Evolutionary conservation across 2,888 invertebrate genomes (phyloP).

Genomic region (Amphipyra berbera): DNA sequence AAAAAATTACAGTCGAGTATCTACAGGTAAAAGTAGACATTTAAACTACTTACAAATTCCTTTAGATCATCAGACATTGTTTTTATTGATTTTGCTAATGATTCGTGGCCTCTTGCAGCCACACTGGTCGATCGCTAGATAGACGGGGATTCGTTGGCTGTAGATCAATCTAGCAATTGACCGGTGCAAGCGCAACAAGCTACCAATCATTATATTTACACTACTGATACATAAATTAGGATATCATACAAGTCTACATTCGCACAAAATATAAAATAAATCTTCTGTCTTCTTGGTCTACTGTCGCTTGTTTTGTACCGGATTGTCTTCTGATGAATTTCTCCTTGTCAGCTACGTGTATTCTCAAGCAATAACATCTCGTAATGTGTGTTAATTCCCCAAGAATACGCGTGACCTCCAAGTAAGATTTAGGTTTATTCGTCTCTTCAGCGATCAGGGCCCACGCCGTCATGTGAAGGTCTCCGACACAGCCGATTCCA

Average conservation of each 20-base stretch:
- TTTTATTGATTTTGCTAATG: neutral
- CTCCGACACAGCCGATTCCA: neutral
- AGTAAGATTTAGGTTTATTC: constrained; percentile 79
- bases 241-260: neutral
- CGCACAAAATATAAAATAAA: neutral
- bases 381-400: constrained; percentile 98
- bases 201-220: constrained; percentile 13
- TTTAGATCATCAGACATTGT: neutral
- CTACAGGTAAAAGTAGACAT: neutral
- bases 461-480: neutral
- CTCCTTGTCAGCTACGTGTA: constrained; percentile 98
- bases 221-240: neutral
- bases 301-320: constrained; percentile 13
- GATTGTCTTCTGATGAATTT: constrained; percentile 68
- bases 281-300: constrained; percentile 14
- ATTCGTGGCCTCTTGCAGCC: constrained; percentile 4
- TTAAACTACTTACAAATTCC: constrained; percentile 3
- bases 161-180: constrained; percentile 32
- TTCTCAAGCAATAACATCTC: constrained; percentile 99
- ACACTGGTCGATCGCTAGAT: constrained; percentile 29
- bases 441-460: constrained; percentile 41
- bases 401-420: constrained; percentile 99
- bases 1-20: neutral
- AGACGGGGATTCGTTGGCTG: constrained; percentile 7
- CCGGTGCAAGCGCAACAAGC: constrained; percentile 27